These are phyloP conservation scores for Leptopilina myrica DNA, from an alignment of 2,888 invertebrate genomes.

Conservation along the genomic window DNA sequence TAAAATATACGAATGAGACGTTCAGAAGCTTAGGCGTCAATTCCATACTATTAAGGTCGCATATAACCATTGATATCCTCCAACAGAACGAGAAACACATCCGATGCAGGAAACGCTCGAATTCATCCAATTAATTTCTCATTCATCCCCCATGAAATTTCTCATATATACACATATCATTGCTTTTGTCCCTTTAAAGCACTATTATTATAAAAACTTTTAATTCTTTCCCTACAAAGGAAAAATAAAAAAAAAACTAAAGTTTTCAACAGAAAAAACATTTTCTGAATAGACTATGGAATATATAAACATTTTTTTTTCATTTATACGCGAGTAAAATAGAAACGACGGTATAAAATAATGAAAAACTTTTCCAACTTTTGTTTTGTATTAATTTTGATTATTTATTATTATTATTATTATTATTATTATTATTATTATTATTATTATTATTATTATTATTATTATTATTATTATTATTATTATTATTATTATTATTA, in stretches of 20 bases:
- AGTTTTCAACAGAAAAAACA: too few species aligned
- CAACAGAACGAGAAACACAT: constrained; percentile 34
- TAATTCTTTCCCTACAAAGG: too few species aligned
- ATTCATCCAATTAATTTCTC: constrained; percentile 1
- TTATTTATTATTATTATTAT: not conserved
- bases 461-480: not conserved
- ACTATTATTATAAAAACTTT: too few species aligned
- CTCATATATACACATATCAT: too few species aligned
- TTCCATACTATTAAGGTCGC: constrained; percentile 39
- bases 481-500: not conserved
- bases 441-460: not conserved
- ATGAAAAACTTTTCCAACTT: too few species aligned
- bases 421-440: not conserved
- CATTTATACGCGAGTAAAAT: too few species aligned
- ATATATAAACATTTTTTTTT: too few species aligned
- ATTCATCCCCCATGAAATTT: not conserved
- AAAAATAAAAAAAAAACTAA: too few species aligned
- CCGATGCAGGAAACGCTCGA: constrained; percentile 3
- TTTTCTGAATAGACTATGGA: too few species aligned
- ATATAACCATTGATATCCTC: constrained; percentile 46
- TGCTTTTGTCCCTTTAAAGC: too few species aligned
- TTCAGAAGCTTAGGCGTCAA: constrained; percentile 40
- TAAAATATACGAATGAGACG: not conserved
- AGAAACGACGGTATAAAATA: too few species aligned
- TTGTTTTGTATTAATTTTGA: too few species aligned